Conservation (phyloP, 1,140 invertebrate genomes). For the Phocides pigmalion region DNA sequence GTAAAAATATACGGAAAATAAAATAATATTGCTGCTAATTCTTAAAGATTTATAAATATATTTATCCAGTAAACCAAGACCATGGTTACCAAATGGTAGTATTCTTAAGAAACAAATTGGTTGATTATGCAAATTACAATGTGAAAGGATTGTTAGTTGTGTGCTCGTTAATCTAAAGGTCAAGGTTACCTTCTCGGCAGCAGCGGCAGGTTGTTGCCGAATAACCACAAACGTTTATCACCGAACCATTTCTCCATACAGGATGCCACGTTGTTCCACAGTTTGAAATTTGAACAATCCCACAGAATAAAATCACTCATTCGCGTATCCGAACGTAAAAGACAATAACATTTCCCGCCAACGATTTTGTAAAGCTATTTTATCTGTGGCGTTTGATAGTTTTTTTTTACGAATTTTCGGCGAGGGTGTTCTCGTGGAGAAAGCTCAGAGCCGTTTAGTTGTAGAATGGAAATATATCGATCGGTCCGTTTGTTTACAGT, state of each 20-base stretch:
- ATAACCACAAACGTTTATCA: constrained; percentile 93
- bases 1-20: too few relatives aligned
- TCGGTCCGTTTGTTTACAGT: constrained; percentile 78
- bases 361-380: constrained; percentile 45
- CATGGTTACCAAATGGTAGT: too few relatives aligned
- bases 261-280: constrained; percentile 79
- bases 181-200: constrained; percentile 89
- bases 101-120: constrained; percentile 9
- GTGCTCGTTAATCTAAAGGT: constrained; percentile 25
- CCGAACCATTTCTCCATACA: constrained; percentile 95
- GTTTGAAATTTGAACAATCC: constrained; percentile 57
- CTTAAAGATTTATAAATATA: too few relatives aligned
- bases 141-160: constrained; percentile 12
- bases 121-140: constrained; percentile 1
- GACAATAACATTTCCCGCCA: constrained; percentile 60
- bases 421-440: constrained; percentile 52
- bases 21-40: too few relatives aligned
- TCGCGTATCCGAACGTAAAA: constrained; percentile 55
- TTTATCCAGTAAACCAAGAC: too few relatives aligned
- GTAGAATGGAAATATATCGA: constrained; percentile 69
- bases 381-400: constrained; percentile 22
- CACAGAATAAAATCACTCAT: constrained; percentile 59
- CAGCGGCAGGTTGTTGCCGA: constrained; percentile 92
- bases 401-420: constrained; percentile 34
- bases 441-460: constrained; percentile 63